Percentiles rank a stretch among this genome's conserved stretches.
These are phyloP conservation scores for Spilosoma lubricipeda DNA, from an alignment of 2,888 invertebrate genomes.

Conservation along the genomic window DNA sequence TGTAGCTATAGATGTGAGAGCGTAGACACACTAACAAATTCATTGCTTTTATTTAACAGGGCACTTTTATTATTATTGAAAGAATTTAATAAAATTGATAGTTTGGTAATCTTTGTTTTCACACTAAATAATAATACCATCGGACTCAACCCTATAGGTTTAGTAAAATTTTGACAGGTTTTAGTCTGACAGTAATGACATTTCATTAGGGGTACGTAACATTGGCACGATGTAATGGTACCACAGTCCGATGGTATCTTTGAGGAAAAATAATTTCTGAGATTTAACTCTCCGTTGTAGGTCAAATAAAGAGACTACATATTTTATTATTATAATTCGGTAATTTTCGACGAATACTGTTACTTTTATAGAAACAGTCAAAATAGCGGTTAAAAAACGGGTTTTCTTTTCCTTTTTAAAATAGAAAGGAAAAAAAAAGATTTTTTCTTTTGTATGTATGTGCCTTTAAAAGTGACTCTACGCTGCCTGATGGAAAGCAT, in stretches of 20 bases:
- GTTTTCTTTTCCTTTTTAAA: background rate
- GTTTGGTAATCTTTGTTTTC: background rate
- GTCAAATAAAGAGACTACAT: background rate
- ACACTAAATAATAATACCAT: background rate
- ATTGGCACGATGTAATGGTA: background rate
- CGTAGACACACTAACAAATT: no score
- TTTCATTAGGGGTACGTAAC: conserved; percentile 11
- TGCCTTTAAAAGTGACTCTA: no score
- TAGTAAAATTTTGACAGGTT: background rate
- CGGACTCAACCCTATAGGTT: conserved; percentile 1
- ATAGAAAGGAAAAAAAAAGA: background rate
- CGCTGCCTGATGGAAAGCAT: no score
- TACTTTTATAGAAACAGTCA: background rate
- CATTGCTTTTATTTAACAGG: no score
- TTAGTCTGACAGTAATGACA: background rate
- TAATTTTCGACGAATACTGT: background rate
- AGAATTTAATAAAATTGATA: background rate
- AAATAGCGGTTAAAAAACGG: background rate
- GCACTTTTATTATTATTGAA: no score
- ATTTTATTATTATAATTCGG: background rate
- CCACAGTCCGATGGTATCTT: conserved; percentile 9
- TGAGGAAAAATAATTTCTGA: conserved; percentile 12
- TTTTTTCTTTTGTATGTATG: no score
- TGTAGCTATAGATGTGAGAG: no score
- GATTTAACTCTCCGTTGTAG: conserved; percentile 1